Conservation (phyloP, 2,113 vertebrate genomes). For the Pontoporia blainvillei region DNA sequence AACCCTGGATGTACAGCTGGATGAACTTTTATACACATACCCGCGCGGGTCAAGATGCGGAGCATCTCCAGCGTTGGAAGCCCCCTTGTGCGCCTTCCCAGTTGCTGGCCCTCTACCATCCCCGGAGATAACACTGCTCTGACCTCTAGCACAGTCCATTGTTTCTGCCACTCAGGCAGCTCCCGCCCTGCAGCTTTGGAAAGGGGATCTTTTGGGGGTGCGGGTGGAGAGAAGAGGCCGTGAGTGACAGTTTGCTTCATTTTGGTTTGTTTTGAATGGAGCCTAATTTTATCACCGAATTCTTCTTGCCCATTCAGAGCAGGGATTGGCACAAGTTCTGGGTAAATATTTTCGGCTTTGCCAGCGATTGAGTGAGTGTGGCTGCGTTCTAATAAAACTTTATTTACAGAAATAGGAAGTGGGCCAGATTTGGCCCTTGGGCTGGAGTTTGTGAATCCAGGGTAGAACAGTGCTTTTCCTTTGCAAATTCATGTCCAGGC, state of each 20-base stretch:
- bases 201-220: background rate
- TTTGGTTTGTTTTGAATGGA: background rate
- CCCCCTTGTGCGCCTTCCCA: rapidly evolving
- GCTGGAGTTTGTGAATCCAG: background rate
- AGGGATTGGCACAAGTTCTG: background rate
- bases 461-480: background rate
- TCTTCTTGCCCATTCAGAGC: background rate
- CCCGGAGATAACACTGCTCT: too few relatives aligned
- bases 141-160: background rate
- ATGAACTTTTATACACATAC: background rate
- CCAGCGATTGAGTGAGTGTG: background rate
- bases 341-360: background rate
- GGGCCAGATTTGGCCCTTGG: background rate
- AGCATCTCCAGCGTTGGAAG: background rate
- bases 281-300: background rate
- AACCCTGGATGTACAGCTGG: too few relatives aligned
- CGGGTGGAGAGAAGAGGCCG: rapidly evolving
- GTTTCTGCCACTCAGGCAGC: background rate
- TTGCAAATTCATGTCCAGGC: background rate
- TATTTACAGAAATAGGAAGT: background rate
- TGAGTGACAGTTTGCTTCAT: background rate
- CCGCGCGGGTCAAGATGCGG: rapidly evolving
- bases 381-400: background rate
- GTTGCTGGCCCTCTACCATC: rapidly evolving
- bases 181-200: background rate